A percentile compares a stretch with the other conserved stretches of the same genome.
phyloP scores from a whole-genome alignment of 2,797 vertebrate species.

The Manis pentadactyla region DNA sequence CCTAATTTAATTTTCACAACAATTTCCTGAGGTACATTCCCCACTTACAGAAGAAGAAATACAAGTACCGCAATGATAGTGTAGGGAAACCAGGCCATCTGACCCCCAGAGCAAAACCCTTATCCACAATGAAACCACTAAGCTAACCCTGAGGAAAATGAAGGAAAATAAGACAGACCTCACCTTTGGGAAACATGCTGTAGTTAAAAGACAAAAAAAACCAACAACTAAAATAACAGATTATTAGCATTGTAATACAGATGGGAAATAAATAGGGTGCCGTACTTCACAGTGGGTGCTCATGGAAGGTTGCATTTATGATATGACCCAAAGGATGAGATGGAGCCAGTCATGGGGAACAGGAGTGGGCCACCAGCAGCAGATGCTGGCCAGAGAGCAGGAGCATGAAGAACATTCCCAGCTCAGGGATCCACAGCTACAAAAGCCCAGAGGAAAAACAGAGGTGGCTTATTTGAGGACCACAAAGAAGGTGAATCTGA shows the following conservation, averaged over 20 bases:
- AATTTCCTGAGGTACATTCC: not conserved
- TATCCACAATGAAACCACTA: not conserved
- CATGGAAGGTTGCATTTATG: not conserved
- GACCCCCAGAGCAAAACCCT: not conserved
- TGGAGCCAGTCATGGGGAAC: not conserved
- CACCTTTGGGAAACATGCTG: slow-evolving; percentile 46
- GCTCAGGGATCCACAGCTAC: not conserved
- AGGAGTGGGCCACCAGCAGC: no score
- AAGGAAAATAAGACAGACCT: not conserved
- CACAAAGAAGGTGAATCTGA: not conserved
- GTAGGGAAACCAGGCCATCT: not conserved
- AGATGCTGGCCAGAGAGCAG: not conserved
- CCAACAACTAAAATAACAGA: not conserved
- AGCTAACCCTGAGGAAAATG: not conserved
- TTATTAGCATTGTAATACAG: not conserved
- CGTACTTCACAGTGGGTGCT: not conserved
- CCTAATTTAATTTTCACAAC: not conserved
- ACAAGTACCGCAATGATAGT: not conserved
- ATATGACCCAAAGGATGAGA: not conserved
- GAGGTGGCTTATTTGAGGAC: not conserved
- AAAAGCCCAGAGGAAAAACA: not conserved
- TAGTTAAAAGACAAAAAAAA: not conserved
- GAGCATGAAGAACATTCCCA: not conserved
- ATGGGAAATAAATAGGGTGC: not conserved
- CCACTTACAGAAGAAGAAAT: not conserved